Evolutionary conservation across 1,140 invertebrate species (phyloP), one percentile per base, ranked within the genome.

Genomic region (Caenorhabditis briggsae): DNA sequence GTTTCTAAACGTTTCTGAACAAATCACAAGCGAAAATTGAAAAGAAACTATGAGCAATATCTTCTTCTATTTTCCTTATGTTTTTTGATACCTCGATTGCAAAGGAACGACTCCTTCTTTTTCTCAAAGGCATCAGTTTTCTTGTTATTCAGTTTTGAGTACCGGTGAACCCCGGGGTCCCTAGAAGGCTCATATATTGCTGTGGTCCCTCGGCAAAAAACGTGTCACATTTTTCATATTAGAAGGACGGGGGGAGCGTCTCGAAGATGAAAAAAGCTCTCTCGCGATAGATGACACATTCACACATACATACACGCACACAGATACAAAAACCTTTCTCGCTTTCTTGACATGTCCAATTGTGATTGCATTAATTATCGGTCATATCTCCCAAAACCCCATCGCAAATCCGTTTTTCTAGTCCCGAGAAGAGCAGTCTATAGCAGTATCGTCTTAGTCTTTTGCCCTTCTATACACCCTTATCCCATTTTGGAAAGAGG

Each of bases 311-410:
- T 9, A n/a, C n/a, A 58, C 33, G 33, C 33, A 33, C 33, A 33
- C 33, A 33, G 33, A 33, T 33, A 33, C 59, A 64, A 70, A 78
- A 78, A 78, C 70, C 70, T 78, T 78, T 78, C 70, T 78, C 20
- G 70, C 43, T 78, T 50, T 78, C 70, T 78, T 78, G 70, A 78
- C 70, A 78, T 78, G 70, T 46, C 70, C 46, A 50, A 78, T 50
- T 78, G 70, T 78, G 70, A 78, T 78, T 78, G 70, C 70, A 78
- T 78, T 78, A 78, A 78, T 78, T 78, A 78, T 78, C 70, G 70
- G 70, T 78, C 70, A 78, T 78, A 78, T 78, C 70, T 53, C 46
- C 43, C 43, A 46, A 12, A 53, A 78, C 53, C 70, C 46, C n/a
- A n/a, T 20, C 20, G 20, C 70, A 46, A 78, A 78, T 78, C 46